A percentile compares a stretch with the other conserved stretches of the same genome.
These are phyloP conservation scores for Atherinosoma microstoma DNA, from an alignment of 2,797 vertebrate genomes.

Conservation along the genomic window DNA sequence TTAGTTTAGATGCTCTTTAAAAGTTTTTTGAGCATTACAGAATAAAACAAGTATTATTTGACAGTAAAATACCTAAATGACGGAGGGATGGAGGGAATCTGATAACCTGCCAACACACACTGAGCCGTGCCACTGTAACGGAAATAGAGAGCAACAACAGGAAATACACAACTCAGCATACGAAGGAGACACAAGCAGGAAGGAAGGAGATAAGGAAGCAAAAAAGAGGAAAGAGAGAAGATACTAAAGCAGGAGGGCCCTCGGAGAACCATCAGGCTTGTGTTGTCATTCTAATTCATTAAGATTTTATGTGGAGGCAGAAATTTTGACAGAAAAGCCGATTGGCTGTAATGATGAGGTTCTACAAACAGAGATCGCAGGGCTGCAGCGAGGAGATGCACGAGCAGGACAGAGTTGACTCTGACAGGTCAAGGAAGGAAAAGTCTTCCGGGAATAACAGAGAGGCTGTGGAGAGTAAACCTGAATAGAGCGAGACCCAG, in stretches of 20 bases:
- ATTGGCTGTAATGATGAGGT: not conserved
- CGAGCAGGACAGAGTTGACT: no score
- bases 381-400: no score
- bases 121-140: slow-evolving; percentile 32
- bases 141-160: slow-evolving; percentile 32
- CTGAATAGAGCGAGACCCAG: no score
- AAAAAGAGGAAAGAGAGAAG: not conserved
- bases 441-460: no score
- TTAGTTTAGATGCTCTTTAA: no score
- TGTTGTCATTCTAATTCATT: not conserved
- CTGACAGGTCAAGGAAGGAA: no score
- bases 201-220: slow-evolving; percentile 2
- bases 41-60: slow-evolving; percentile 14
- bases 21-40: not conserved
- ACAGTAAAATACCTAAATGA: slow-evolving; percentile 3
- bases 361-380: no score
- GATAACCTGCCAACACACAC: slow-evolving; percentile 54
- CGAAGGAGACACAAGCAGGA: not conserved
- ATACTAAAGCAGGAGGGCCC: not conserved
- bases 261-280: not conserved
- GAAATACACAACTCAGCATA: slow-evolving; percentile 15
- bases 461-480: no score
- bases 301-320: not conserved
- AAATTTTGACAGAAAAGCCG: not conserved
- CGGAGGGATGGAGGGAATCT: slow-evolving; percentile 21